A percentile compares a stretch with the other conserved stretches of the same genome.
phyloP scores from a whole-genome alignment of 1,140 invertebrate genomes.

The Yoshiicerus persimilis region DNA sequence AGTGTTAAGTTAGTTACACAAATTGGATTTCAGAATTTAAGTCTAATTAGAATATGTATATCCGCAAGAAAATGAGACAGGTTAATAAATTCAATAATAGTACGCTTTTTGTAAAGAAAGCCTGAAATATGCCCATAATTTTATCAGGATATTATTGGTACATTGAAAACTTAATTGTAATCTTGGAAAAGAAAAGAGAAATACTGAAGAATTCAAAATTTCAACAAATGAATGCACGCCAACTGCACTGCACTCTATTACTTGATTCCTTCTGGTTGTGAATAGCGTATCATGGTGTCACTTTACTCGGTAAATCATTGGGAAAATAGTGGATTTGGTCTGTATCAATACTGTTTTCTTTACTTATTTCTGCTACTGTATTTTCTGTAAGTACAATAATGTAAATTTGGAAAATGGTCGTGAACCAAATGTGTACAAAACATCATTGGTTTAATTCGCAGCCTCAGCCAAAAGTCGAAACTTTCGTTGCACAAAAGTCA shows the following conservation, averaged over 20 bases:
- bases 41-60: too few species aligned
- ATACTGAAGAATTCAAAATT: background rate
- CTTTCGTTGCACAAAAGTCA: background rate
- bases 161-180: background rate
- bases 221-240: background rate
- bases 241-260: constrained; percentile 1
- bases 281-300: background rate
- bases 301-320: background rate
- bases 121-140: too few species aligned
- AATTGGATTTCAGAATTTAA: too few species aligned
- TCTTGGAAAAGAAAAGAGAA: background rate
- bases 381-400: background rate
- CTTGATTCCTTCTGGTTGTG: background rate
- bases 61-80: too few species aligned
- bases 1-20: too few species aligned
- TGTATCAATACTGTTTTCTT: background rate
- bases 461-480: background rate
- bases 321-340: background rate
- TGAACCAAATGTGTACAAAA: constrained; percentile 11
- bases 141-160: too few species aligned
- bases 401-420: background rate
- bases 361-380: background rate
- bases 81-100: too few species aligned
- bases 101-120: too few species aligned
- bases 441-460: constrained; percentile 14